Evolutionary conservation across 2,797 vertebrate species (phyloP), one percentile per base, ranked within the genome.

Genomic region (Cheracebus regulus): DNA sequence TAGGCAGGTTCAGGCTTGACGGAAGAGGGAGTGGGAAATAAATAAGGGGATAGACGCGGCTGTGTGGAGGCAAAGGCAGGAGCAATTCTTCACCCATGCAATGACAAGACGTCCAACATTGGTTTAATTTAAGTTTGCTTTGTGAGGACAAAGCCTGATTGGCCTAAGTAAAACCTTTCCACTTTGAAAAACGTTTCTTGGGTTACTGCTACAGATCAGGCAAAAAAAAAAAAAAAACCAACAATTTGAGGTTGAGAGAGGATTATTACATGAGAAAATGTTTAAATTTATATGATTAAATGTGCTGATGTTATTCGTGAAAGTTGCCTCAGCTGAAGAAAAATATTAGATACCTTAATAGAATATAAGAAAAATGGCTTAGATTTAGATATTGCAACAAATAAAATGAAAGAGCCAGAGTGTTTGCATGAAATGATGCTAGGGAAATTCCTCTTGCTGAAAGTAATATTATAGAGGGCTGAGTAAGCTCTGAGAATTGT

Each of bases 251-350:
- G 12, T 24, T 48, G 41, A 92, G 28, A 50, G n/a, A 90, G 13
- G n/a, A 95, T 93, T 93, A 86, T 85, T 96, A 33, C 12, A 28
- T 10, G 39, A 64, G 52, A 92, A 52, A 93, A 82, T 41, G 50
- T 85, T 94, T 92, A 73, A 72, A 58, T 78, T 92, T 80, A 83
- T 13, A 30, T 78, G 48, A 96, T 81, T 94, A 79, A 84, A 67
- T 75, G 12, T 80, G 8, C 33, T 78, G 88, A 58, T 52, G 0
- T 67, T 82, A 52, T 93, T 84, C 95, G 44, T 24, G 64, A 96
- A 90, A 67, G 44, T 78, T 94, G 14, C 13, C 79, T 95, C 26
- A 36, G 44, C 44, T 30, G 2, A 80, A 58, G 64, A 30, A 87
- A 93, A 93, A 57, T 50, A 58, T 85, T 90, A 85, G 46, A n/a